Percentiles rank a stretch among this genome's conserved stretches.
Evolutionary conservation across 2,888 invertebrate genomes (phyloP).

Genomic region (Tipula lateralis): DNA sequence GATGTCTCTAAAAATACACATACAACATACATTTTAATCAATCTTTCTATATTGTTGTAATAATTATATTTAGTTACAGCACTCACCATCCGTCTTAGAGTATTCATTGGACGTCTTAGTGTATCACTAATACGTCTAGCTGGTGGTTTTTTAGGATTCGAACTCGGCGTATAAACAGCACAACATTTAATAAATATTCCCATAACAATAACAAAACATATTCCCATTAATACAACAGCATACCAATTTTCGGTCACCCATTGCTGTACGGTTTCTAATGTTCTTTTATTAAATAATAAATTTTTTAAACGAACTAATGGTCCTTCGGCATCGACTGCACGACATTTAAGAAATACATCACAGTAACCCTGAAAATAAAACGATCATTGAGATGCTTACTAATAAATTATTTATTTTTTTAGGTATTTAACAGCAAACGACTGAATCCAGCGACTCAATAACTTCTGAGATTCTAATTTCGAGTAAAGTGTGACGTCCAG

Average conservation of each 20-base stretch:
- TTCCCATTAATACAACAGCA: constrained; percentile 86
- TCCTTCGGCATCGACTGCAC: constrained; percentile 98
- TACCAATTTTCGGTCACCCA: constrained; percentile 97
- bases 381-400: too few relatives aligned
- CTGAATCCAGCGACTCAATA: too few relatives aligned
- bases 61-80: not conserved
- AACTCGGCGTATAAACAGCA: constrained; percentile 98
- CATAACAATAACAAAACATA: constrained; percentile 92
- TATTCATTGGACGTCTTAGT: constrained; percentile 83
- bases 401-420: too few relatives aligned
- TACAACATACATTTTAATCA: not conserved
- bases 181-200: constrained; percentile 98
- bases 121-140: constrained; percentile 92
- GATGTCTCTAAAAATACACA: constrained; percentile 46
- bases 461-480: too few relatives aligned
- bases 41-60: not conserved
- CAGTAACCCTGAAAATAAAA: constrained; percentile 72
- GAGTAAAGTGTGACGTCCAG: too few relatives aligned
- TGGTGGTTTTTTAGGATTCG: constrained; percentile 95
- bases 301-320: constrained; percentile 95
- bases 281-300: constrained; percentile 85
- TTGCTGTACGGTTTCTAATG: constrained; percentile 78
- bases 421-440: too few relatives aligned
- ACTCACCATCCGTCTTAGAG: constrained; percentile 76
- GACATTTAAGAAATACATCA: constrained; percentile 97